Base-by-base conservation (phyloP, 2,113 vertebrate genomes). In the Chloropsis hardwickii region DNA sequence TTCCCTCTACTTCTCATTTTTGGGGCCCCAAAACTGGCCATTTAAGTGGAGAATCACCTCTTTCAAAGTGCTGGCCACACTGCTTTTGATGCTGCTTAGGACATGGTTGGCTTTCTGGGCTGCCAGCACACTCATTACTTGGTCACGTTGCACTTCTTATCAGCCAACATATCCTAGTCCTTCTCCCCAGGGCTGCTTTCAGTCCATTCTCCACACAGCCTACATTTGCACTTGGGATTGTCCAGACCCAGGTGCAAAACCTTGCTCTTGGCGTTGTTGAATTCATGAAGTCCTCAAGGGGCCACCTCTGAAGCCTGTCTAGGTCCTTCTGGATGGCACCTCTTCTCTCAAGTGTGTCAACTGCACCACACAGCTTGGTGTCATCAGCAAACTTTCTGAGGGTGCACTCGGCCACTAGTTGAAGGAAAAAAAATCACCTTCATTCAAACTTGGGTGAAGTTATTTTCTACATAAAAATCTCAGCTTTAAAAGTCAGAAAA, bases 341-440 rank as follows among this genome's bases (percentile, higher is more conserved):
- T 10, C 47, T 79, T n/a, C 23, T 14, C 27, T 39, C 48, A 5
- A 27, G 48, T 45, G 13, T 31, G 21, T 53, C 27, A 61, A 14
- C 18, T 0, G 1, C n/a, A n/a, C n/a, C 45, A 33, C 28, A 61
- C 3, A 54, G 10, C 15, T 69, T n/a, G 28, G 10, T 24, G 20
- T 29, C n/a, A 39, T 33, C 8, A 37, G 19, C 28, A 78, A 29
- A 61, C 12, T n/a, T 54, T 15, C 28, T 23, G 23, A 45, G 6
- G 19, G 10, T 39, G 12, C 6, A 16, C 18, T n/a, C 23, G 0
- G 51, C 16, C 13, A 76, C 23, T 4, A 47, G 8, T 0, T 33
- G 27, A 85, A 88, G 48, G 10, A 12, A 78, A 73, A 73, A 61
- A 50, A 2, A 0, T 33, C 23, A 51, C 9, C 4, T 60, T 54